Base-by-base conservation (phyloP, 2,888 invertebrate species). In the Pantelozetes paolii region DNA sequence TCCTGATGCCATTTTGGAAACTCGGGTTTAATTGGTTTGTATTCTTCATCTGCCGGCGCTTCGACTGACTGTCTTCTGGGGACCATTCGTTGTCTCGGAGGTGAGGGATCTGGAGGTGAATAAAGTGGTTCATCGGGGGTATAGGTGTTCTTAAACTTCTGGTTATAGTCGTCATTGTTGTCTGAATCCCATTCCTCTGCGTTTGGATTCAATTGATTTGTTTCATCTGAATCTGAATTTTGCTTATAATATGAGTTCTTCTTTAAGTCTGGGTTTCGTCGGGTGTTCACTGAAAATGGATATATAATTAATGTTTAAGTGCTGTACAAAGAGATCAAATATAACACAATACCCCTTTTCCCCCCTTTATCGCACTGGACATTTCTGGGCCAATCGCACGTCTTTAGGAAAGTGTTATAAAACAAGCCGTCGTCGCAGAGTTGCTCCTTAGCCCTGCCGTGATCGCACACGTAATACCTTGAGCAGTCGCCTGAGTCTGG, bases 371-470 rank as follows among this genome's bases (percentile, higher is more conserved):
- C 59, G 59, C 59, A 59, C 13, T 59, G 28, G 15, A 59, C 59
- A 59, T 59, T 59, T 18, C 59, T 28, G 30, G 59, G 59, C 59
- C 59, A 59, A 59, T 59, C 59, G 26, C 59, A 59, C 30, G 59
- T 59, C 59, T 59, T 59, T 9, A 59, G 59, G 5, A 1, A 11
- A 23, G 28, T 18, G n/a, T 59, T 59, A 23, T 28, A 59, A 8
- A 15, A 28, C 28, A 59, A 30, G 30, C 59, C 59, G 15, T 59
- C 59, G 30, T 59, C 59, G 18, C 59, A 59, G 18, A 2, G 26
- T 11, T 13, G n/a, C 18, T 23, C 9, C 2, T 28, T 13, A 18
- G 23, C 30, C 28, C 30, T 20, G 11, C 59, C 59, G 30, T 59
- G 59, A 28, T 59, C 26, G 26, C 59, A 59, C 11, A 59, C 59